Evolutionary conservation across 1,140 invertebrate species (phyloP).

Genomic region (Pseudomyrmex flavicornis): DNA sequence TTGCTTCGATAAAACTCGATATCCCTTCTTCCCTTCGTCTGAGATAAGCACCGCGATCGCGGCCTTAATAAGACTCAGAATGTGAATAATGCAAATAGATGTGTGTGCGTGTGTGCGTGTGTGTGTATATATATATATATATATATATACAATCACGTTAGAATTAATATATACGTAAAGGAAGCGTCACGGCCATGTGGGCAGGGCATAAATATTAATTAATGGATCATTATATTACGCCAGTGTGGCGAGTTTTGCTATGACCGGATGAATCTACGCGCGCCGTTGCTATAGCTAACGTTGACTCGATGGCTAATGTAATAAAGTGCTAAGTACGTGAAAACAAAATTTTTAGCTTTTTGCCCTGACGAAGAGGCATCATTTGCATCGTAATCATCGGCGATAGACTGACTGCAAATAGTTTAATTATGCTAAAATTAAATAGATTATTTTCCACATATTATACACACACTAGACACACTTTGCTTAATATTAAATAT

Average conservation of each 20-base stretch:
- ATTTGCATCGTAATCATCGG: not conserved
- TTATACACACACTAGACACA: too few relatives aligned
- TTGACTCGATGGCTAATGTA: not conserved
- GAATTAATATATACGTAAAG: conserved; percentile 68
- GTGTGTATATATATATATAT: too few relatives aligned
- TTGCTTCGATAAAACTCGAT: conserved; percentile 18
- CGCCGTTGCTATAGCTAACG: not conserved
- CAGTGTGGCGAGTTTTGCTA: conserved; percentile 54
- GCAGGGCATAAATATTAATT: conserved; percentile 77
- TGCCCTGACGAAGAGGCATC: not conserved
- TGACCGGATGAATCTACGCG: conserved; percentile 63
- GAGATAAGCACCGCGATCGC: conserved; percentile 7
- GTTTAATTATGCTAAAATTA: too few relatives aligned
- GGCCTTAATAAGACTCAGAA: conserved; percentile 35
- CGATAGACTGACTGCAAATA: not conserved
- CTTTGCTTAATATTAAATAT: too few relatives aligned
- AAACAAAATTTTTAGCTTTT: conserved; percentile 5
- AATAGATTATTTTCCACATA: too few relatives aligned
- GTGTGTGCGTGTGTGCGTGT: too few relatives aligned
- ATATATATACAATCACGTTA: not conserved
- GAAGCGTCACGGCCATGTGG: conserved; percentile 74
- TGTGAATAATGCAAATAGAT: conserved; percentile 26
- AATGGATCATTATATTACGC: conserved; percentile 71
- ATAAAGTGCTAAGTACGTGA: conserved; percentile 19
- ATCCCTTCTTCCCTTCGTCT: not conserved